Percentiles rank a stretch among this genome's conserved stretches.
Evolutionary conservation across 2,113 vertebrate species (phyloP).

Genomic region (Cryptoleucopteryx plumbea): DNA sequence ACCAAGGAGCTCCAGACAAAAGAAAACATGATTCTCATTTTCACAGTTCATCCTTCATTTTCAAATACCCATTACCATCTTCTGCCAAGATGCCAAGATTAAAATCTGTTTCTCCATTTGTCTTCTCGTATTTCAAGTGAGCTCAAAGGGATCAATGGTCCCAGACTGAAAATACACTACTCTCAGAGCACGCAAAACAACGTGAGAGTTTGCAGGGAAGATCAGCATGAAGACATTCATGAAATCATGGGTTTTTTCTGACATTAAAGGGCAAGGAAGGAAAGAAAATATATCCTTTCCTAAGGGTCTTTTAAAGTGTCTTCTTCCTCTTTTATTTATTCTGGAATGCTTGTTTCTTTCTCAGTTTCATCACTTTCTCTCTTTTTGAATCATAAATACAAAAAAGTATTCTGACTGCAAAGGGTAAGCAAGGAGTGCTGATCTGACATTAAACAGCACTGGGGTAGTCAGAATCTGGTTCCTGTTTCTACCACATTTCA

Average conservation of each 20-base stretch:
- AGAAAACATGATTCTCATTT: neutral
- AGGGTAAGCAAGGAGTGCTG: neutral
- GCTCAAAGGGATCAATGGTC: neutral
- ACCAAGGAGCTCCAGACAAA: conserved; percentile 5
- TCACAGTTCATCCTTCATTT: conserved; percentile 18
- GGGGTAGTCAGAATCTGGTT: neutral
- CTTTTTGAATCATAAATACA: neutral
- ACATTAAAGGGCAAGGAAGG: neutral
- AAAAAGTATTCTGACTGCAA: neutral
- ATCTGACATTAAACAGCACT: neutral
- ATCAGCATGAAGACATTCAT: neutral
- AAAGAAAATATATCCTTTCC: neutral
- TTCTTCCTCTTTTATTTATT: neutral
- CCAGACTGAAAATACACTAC: neutral
- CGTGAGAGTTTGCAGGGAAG: neutral
- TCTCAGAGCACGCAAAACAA: neutral
- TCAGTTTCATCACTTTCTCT: neutral
- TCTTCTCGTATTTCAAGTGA: neutral
- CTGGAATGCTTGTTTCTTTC: neutral
- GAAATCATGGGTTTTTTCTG: neutral
- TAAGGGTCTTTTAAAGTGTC: neutral
- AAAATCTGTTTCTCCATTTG: conserved; percentile 47
- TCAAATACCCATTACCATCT: neutral
- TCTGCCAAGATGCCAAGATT: conserved; percentile 30
- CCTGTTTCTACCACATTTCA: neutral